phyloP scores from a whole-genome alignment of 1,140 invertebrate genomes.

The Lethrus apterus region DNA sequence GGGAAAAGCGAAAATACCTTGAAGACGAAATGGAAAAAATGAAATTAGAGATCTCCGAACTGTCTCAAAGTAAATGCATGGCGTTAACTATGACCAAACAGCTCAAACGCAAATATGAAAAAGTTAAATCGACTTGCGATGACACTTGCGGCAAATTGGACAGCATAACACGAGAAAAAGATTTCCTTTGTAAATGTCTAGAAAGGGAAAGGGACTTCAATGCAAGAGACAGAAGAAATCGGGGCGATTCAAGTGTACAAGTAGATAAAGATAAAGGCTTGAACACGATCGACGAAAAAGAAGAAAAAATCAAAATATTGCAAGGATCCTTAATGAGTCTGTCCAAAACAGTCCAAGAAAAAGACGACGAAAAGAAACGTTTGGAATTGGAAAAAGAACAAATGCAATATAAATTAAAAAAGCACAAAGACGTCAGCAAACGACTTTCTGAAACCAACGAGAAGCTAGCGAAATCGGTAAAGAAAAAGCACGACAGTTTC shows the following conservation, averaged over 20 bases:
- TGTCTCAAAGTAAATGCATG: background rate
- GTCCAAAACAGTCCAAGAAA: constrained; percentile 9
- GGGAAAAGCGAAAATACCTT: background rate
- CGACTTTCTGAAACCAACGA: constrained; percentile 9
- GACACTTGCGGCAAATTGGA: background rate
- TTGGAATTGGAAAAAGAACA: constrained; percentile 6
- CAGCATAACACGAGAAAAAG: constrained; percentile 11
- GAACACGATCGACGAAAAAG: background rate
- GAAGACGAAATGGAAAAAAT: constrained; percentile 2
- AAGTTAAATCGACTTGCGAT: constrained; percentile 5
- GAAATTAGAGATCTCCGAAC: constrained; percentile 6
- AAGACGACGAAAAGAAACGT: constrained; percentile 4
- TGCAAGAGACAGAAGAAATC: constrained; percentile 8
- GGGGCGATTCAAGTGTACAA: constrained; percentile 1
- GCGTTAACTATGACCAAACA: constrained; percentile 7
- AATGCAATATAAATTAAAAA: constrained; percentile 10
- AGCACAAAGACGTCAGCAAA: constrained; percentile 7
- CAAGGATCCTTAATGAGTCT: background rate
- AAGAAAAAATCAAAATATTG: constrained; percentile 2
- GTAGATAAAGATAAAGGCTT: constrained; percentile 1
- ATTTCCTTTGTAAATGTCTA: constrained; percentile 6
- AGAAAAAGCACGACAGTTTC: constrained; percentile 7
- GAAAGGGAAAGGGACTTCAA: constrained; percentile 10
- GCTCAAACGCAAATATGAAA: constrained; percentile 11
- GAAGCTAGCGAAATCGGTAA: constrained; percentile 10